phyloP scores from a whole-genome alignment of 2,797 vertebrate species.

The Nothura maculosa region DNA sequence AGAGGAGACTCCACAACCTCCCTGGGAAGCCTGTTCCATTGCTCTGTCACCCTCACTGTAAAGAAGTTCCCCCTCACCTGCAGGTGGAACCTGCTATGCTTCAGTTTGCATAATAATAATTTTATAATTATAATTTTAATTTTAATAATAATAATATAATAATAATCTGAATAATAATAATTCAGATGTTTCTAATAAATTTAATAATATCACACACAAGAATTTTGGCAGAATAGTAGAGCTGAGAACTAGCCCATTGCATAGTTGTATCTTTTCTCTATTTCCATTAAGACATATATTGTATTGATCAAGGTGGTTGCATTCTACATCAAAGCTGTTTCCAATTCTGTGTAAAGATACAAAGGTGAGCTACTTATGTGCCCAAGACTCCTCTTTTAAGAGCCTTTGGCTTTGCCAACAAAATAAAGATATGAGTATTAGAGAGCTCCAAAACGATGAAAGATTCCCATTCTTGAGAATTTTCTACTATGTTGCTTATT shows the following conservation, averaged over 20 bases:
- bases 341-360: neutral
- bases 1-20: no score
- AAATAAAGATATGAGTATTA: neutral
- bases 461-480: neutral
- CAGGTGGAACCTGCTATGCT: no score
- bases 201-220: neutral
- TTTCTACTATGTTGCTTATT: neutral
- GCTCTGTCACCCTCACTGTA: no score
- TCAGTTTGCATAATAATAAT: no score
- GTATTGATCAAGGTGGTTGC: accelerated
- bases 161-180: no score
- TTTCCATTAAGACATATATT: neutral
- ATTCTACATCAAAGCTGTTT: neutral
- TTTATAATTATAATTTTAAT: no score
- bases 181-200: no score
- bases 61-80: no score
- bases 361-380: neutral
- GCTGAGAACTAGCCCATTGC: neutral
- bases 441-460: neutral
- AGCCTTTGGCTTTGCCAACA: neutral
- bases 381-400: neutral
- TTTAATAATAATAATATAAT: no score
- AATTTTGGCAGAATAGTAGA: neutral
- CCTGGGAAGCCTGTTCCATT: no score
- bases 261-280: neutral